These are phyloP conservation scores for Hylyphantes graminicola DNA, from an alignment of 1,140 invertebrate species.

Conservation along the genomic window DNA sequence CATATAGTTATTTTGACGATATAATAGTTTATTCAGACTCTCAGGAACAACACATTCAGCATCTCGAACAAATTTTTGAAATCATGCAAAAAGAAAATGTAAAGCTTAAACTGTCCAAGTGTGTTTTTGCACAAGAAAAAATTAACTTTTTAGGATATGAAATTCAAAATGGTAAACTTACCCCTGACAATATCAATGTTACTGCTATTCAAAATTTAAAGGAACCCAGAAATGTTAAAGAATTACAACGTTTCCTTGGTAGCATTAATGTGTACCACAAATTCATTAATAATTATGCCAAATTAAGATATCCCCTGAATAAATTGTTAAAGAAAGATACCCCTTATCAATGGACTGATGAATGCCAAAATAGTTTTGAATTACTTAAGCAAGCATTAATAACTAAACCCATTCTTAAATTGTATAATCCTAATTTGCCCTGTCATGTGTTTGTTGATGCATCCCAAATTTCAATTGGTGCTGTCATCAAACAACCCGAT, in stretches of 20 bases:
- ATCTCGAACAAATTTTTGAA: neutral
- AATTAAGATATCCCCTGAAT: conserved; percentile 66
- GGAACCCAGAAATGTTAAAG: conserved; percentile 56
- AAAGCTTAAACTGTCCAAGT: neutral
- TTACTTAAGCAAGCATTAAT: conserved; percentile 62
- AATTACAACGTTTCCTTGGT: conserved; percentile 64
- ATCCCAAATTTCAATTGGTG: conserved; percentile 69
- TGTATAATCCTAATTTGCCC: conserved; percentile 61
- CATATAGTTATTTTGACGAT: conserved; percentile 1
- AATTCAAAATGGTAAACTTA: conserved; percentile 5
- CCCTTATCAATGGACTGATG: conserved; percentile 65
- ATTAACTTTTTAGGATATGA: conserved; percentile 11
- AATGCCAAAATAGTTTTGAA: conserved; percentile 63
- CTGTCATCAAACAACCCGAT: conserved; percentile 68
- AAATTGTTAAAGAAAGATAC: conserved; percentile 67
- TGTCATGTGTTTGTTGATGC: conserved; percentile 63
- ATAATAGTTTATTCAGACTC: neutral
- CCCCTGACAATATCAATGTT: conserved; percentile 36
- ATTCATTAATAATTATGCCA: conserved; percentile 64
- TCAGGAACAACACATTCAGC: neutral
- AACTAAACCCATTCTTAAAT: conserved; percentile 62
- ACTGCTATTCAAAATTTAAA: conserved; percentile 57
- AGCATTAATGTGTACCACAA: conserved; percentile 64
- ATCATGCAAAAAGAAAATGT: neutral
- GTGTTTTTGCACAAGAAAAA: neutral